Conservation (phyloP, 2,888 invertebrate genomes). For the Tenthredo notha region DNA sequence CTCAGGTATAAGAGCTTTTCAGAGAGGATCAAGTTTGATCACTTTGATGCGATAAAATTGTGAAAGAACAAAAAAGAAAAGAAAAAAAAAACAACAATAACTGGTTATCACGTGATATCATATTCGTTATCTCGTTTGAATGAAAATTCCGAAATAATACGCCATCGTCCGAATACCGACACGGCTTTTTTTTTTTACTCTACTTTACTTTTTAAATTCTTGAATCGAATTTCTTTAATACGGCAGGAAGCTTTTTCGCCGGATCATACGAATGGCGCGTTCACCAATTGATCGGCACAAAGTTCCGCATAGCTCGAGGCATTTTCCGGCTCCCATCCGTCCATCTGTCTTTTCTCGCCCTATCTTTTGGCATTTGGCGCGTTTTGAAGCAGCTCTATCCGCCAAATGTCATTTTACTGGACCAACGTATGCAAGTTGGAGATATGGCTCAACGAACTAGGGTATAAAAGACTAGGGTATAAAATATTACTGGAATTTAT, state of each 20-base stretch:
- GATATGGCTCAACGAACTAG: not conserved
- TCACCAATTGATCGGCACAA: slow-evolving; percentile 51
- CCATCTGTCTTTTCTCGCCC: slow-evolving; percentile 38
- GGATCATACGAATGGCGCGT: slow-evolving; percentile 41
- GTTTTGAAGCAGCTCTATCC: slow-evolving; percentile 34
- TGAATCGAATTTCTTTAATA: not conserved
- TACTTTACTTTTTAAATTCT: not conserved
- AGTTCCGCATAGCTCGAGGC: slow-evolving; percentile 52
- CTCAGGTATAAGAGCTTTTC: not conserved
- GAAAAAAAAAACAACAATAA: not conserved
- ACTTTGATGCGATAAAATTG: not conserved
- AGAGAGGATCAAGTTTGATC: slow-evolving; percentile 15
- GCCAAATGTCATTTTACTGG: slow-evolving; percentile 1
- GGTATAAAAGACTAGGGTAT: not conserved
- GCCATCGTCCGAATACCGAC: not conserved
- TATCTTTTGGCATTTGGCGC: slow-evolving; percentile 44
- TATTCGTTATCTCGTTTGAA: not conserved
- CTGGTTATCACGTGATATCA: not conserved
- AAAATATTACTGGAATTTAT: slow-evolving; percentile 4
- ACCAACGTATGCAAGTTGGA: not conserved
- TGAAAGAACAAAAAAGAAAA: not conserved
- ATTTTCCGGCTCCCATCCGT: slow-evolving; percentile 42
- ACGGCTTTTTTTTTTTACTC: not conserved
- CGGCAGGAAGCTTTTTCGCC: slow-evolving; percentile 12
- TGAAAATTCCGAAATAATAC: not conserved